Evolutionary conservation across 2,888 invertebrate genomes (phyloP).

Genomic region (Galerucella calmariensis): DNA sequence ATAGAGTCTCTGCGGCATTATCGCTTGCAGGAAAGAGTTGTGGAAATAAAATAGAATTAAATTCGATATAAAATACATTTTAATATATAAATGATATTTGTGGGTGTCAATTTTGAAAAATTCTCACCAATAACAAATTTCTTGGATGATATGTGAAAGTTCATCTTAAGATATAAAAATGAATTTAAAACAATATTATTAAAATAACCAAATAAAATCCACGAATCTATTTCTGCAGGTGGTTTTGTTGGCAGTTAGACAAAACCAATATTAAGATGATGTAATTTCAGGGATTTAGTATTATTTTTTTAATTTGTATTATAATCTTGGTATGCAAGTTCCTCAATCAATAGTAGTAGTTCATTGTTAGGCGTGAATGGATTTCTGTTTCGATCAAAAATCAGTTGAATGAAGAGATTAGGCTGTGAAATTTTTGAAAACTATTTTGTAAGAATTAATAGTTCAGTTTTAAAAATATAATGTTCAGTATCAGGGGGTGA

Average conservation of each 20-base stretch:
- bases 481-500: too few relatives aligned
- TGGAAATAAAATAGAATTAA: neutral
- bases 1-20: constrained; percentile 9
- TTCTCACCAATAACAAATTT: too few relatives aligned
- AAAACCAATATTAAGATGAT: constrained; percentile 14
- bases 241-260: neutral
- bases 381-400: constrained; percentile 46
- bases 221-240: neutral
- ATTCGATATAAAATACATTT: neutral
- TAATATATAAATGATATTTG: too few relatives aligned
- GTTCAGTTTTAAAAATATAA: neutral
- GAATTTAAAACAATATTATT: neutral
- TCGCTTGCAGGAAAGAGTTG: neutral
- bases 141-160: too few relatives aligned
- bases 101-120: too few relatives aligned
- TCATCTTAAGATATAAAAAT: neutral
- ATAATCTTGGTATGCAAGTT: constrained; percentile 64
- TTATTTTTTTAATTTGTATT: constrained; percentile 53
- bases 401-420: constrained; percentile 31
- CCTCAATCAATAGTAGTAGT: constrained; percentile 58
- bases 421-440: constrained; percentile 29
- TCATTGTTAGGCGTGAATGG: constrained; percentile 47
- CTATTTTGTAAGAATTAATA: neutral
- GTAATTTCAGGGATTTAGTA: constrained; percentile 53
- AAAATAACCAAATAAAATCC: neutral